A percentile compares a stretch with the other conserved stretches of the same genome.
phyloP scores from a whole-genome alignment of 1,140 invertebrate species.

The Trichonephila clavipes region DNA sequence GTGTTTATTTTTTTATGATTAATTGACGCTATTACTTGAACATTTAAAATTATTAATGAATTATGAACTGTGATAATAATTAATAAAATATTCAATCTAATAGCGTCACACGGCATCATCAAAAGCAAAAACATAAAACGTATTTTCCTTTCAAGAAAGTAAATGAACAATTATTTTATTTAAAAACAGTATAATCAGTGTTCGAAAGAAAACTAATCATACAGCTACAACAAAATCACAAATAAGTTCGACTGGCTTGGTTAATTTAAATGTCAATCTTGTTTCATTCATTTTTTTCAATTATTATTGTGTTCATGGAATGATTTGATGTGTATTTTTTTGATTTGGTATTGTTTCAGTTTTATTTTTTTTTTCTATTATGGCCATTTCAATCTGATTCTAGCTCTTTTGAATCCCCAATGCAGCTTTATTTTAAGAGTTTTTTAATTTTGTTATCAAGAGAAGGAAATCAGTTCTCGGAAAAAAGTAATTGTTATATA shows the following conservation, averaged over 20 bases:
- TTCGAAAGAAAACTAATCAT: no score
- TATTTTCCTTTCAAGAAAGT: no score
- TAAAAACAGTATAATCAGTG: no score
- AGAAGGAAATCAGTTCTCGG: conserved; percentile 18
- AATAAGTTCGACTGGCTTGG: conserved; percentile 40
- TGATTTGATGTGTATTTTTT: conserved; percentile 58
- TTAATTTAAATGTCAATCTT: conserved; percentile 46
- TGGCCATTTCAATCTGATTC: conserved; percentile 40
- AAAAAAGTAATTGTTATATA: neutral
- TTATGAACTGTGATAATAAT: no score
- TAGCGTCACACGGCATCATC: no score
- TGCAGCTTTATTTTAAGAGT: conserved; percentile 10
- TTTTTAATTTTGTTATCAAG: neutral
- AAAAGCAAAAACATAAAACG: no score
- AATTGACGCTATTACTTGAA: no score
- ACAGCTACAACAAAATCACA: neutral
- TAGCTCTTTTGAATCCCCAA: neutral
- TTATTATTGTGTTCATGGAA: conserved; percentile 45
- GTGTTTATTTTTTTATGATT: no score
- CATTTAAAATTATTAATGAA: no score
- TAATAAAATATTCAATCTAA: no score
- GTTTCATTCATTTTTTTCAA: conserved; percentile 34
- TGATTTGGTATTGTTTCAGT: conserved; percentile 30
- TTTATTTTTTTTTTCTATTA: conserved; percentile 29
- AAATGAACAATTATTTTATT: no score